These are phyloP conservation scores for Coturnix japonica DNA, from an alignment of 2,113 vertebrate genomes.

Conservation along the genomic window DNA sequence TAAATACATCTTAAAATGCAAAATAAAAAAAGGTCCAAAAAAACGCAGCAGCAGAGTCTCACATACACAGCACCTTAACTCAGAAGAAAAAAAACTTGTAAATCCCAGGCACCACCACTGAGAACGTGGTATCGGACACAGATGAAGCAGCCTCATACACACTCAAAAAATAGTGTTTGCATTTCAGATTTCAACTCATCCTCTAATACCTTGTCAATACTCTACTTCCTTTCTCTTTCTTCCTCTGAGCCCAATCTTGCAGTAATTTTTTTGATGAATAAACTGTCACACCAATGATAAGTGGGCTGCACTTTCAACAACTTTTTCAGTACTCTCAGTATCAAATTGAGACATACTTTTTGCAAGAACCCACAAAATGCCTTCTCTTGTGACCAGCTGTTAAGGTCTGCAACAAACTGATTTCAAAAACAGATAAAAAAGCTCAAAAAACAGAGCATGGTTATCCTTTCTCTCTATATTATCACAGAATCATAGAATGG, in stretches of 20 bases:
- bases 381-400: constrained; percentile 44
- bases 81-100: accelerated
- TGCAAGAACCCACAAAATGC: constrained; percentile 55
- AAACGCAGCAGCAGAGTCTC: neutral
- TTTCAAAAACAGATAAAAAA: constrained; percentile 38
- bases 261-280: constrained; percentile 75
- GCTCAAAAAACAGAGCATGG: neutral
- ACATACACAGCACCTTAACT: neutral
- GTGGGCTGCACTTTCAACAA: constrained; percentile 74
- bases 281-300: constrained; percentile 80
- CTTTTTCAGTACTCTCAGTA: constrained; percentile 75
- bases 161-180: neutral
- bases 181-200: neutral
- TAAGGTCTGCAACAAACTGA: constrained; percentile 44
- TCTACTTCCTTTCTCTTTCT: constrained; percentile 7
- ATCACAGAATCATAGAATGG: neutral
- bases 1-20: neutral
- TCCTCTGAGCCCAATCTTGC: constrained; percentile 35
- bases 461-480: constrained; percentile 54
- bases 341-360: constrained; percentile 78
- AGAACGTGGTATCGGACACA: neutral
- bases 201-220: neutral
- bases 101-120: neutral
- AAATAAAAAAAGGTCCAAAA: neutral
- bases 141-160: neutral